A percentile compares a stretch with the other conserved stretches of the same genome.
phyloP scores from a whole-genome alignment of 2,888 invertebrate species.

The Euplexia lucipara region DNA sequence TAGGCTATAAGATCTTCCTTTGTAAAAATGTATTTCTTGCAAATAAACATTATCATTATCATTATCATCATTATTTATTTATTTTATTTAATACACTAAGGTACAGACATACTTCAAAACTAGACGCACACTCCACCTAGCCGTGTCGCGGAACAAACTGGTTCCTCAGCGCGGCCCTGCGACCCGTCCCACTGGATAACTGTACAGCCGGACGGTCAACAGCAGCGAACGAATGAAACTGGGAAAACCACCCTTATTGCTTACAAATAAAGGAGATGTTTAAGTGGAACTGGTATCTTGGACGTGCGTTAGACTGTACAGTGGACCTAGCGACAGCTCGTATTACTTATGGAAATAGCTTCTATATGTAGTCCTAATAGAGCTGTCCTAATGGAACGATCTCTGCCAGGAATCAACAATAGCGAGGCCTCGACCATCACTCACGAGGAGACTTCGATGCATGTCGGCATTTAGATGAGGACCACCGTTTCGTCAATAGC shows the following conservation, averaged over 20 bases:
- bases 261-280: background rate
- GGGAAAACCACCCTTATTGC: background rate
- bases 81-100: slow-evolving; percentile 3
- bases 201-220: slow-evolving; percentile 4
- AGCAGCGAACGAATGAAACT: background rate
- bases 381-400: too few relatives aligned
- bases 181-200: slow-evolving; percentile 11
- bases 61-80: too few relatives aligned
- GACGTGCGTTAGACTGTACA: slow-evolving; percentile 2
- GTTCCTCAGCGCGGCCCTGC: too few relatives aligned
- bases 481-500: background rate
- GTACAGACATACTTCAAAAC: background rate
- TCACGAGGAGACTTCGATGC: background rate
- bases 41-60: too few relatives aligned
- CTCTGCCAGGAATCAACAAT: slow-evolving; percentile 21
- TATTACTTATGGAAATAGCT: background rate
- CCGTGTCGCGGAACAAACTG: slow-evolving; percentile 4
- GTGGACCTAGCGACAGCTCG: background rate
- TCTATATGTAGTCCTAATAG: slow-evolving; percentile 1
- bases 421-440: slow-evolving; percentile 13
- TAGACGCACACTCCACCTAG: background rate
- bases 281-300: background rate
- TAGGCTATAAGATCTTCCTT: too few relatives aligned
- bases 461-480: background rate
- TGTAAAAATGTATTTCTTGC: too few relatives aligned